Percentiles rank a stretch among this genome's conserved stretches.
Evolutionary conservation across 2,888 invertebrate genomes (phyloP).

Genomic region (Chrysotoxum bicinctum): DNA sequence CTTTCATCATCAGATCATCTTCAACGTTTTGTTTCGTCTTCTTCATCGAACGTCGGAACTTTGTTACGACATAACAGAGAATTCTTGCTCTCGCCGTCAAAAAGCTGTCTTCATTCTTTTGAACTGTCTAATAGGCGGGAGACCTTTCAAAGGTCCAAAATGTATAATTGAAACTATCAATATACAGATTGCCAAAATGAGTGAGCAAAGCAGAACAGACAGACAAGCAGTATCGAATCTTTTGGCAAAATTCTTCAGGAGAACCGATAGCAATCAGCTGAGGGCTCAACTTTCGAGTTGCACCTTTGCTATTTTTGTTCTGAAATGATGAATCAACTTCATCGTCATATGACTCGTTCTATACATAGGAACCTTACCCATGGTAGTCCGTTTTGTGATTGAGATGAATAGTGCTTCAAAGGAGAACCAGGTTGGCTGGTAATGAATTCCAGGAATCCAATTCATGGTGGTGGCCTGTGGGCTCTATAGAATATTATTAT

Average conservation of each 20-base stretch:
- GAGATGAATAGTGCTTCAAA: constrained; percentile 48
- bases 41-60: constrained; percentile 2
- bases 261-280: constrained; percentile 63
- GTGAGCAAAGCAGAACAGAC: neutral
- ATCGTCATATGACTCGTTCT: constrained; percentile 1
- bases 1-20: constrained; percentile 64
- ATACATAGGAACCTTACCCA: too few relatives aligned
- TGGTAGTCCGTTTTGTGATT: constrained; percentile 10
- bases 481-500: constrained; percentile 24
- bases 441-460: constrained; percentile 64
- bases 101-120: too few relatives aligned
- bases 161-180: neutral
- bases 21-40: constrained; percentile 22
- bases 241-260: constrained; percentile 8
- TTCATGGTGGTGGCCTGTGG: constrained; percentile 57
- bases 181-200: neutral
- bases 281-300: constrained; percentile 55
- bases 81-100: constrained; percentile 4
- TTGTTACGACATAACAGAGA: constrained; percentile 39
- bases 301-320: constrained; percentile 63
- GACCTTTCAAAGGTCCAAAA: too few relatives aligned
- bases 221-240: neutral
- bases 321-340: constrained; percentile 42
- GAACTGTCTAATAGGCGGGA: too few relatives aligned
- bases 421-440: constrained; percentile 43